phyloP scores from a whole-genome alignment of 2,888 invertebrate genomes.

The Tholera decimalis region DNA sequence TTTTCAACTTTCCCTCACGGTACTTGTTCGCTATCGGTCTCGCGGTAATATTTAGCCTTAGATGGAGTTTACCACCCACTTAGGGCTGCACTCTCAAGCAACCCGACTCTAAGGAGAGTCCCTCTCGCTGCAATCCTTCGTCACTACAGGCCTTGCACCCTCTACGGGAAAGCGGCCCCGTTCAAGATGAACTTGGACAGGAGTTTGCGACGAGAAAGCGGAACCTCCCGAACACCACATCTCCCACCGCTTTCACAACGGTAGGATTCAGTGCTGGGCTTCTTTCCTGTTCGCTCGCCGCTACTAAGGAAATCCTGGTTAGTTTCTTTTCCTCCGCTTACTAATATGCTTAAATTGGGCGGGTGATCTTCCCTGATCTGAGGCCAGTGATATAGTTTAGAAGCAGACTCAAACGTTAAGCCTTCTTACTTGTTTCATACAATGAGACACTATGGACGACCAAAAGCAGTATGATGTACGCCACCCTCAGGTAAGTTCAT shows the following conservation, averaged over 20 bases:
- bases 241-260: slow-evolving; percentile 81
- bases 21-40: slow-evolving; percentile 93
- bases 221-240: slow-evolving; percentile 91
- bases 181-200: slow-evolving; percentile 89
- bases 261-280: slow-evolving; percentile 91
- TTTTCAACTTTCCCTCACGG: slow-evolving; percentile 94
- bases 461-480: slow-evolving; percentile 1
- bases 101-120: slow-evolving; percentile 85
- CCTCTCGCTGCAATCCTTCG: slow-evolving; percentile 72
- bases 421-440: slow-evolving; percentile 22
- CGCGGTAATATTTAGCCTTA: slow-evolving; percentile 92
- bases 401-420: slow-evolving; percentile 64
- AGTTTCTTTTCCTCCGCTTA: slow-evolving; percentile 94
- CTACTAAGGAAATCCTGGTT: slow-evolving; percentile 80
- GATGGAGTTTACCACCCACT: slow-evolving; percentile 92
- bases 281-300: slow-evolving; percentile 81
- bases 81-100: slow-evolving; percentile 92
- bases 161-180: slow-evolving; percentile 79
- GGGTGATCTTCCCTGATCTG: slow-evolving; percentile 78
- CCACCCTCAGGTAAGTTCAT: background rate
- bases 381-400: slow-evolving; percentile 75
- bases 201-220: slow-evolving; percentile 71
- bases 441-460: slow-evolving; percentile 9
- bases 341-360: slow-evolving; percentile 93
- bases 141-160: slow-evolving; percentile 90